Percentiles rank a stretch among this genome's conserved stretches.
phyloP scores from a whole-genome alignment of 2,113 vertebrate species.

The Tursiops truncatus region DNA sequence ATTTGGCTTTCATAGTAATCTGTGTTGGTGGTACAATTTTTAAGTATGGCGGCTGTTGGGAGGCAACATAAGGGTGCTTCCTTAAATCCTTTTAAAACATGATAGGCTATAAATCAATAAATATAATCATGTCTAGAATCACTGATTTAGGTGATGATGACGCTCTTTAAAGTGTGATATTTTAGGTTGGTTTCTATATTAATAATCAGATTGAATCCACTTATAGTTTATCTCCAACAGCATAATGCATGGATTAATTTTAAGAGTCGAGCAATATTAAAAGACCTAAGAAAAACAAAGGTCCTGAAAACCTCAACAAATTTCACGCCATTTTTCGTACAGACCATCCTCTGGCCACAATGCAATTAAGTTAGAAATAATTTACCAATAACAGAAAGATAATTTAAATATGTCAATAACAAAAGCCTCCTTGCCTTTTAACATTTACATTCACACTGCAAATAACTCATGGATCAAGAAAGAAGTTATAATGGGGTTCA shows the following conservation, averaged over 20 bases:
- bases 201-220: background rate
- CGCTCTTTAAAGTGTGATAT: background rate
- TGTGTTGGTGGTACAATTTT: background rate
- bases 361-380: background rate
- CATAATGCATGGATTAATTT: background rate
- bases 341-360: background rate
- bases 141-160: background rate
- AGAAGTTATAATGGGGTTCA: background rate
- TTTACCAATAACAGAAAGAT: background rate
- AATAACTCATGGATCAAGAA: background rate
- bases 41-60: background rate
- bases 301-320: background rate
- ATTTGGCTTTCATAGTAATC: background rate
- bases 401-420: background rate
- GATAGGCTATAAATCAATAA: slow-evolving; percentile 10
- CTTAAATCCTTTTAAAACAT: background rate
- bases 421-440: background rate
- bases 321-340: background rate
- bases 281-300: background rate
- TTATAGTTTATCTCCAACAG: background rate
- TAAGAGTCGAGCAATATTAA: background rate
- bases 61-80: background rate
- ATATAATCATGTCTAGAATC: background rate
- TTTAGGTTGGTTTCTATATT: background rate
- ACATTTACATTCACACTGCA: background rate